Evolutionary conservation across 2,113 vertebrate genomes (phyloP), one percentile per base, ranked within the genome.

Genomic region (Hylia prasina): DNA sequence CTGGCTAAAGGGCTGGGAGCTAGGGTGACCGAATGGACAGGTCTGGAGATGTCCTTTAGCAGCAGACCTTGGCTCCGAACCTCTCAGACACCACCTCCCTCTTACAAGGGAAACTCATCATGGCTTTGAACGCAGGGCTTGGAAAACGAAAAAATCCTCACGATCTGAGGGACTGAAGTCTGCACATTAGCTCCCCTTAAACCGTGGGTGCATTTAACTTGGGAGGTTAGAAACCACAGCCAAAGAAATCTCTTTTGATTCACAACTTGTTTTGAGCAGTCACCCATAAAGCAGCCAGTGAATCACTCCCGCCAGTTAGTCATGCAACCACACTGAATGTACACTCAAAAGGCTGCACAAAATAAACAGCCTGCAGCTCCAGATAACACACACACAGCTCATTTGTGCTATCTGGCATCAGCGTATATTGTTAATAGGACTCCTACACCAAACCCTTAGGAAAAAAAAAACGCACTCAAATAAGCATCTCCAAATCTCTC

Each of bases 191-290:
- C 93, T 97, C 92, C 61, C 90, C 84, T 95, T 87, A 94, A 96
- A 95, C 75, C 89, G 90, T 35, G 73, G 94, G 70, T 69, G 89
- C 94, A n/a, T 95, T 97, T 94, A 87, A 95, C 96, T 94, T 96
- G 96, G 96, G 96, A 96, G 96, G 91, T 96, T 95, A 60, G 82
- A 93, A 93, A 90, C 90, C 63, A 53, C 92, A 95, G 96, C 97
- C 96, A 97, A 91, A 96, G 91, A 94, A 87, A 76, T 90, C 80
- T 90, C 95, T 95, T 94, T 97, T 97, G 97, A 97, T 97, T 96
- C 97, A 93, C 93, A 96, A 96, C 96, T 96, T 97, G 96, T 97
- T 97, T 97, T 93, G 96, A 96, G 96, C 95, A 93, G 91, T 95
- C 95, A 93, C 94, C 96, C 91, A 88, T 60, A 91, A 95, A 93